Conservation (phyloP, 2,113 vertebrate genomes). For the Anseranas semipalmata region DNA sequence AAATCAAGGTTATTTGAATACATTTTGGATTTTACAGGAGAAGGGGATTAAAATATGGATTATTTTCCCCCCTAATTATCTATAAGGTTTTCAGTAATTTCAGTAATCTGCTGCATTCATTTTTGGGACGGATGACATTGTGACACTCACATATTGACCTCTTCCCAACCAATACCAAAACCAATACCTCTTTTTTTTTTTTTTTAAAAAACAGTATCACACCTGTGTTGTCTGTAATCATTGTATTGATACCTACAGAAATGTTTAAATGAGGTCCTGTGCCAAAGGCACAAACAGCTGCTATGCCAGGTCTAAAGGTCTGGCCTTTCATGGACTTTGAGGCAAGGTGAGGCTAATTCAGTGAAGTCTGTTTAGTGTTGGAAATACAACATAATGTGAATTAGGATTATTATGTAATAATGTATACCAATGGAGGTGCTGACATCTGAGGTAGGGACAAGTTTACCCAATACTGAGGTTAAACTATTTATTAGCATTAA, state of each 20-base stretch:
- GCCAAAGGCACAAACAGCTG: background rate
- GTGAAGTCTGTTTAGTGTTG: background rate
- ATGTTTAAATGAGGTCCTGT: background rate
- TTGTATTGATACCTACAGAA: background rate
- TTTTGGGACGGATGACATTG: background rate
- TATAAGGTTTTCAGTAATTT: background rate
- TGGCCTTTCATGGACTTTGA: background rate
- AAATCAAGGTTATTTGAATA: background rate
- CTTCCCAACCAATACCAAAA: background rate
- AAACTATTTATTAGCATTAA: constrained; percentile 51
- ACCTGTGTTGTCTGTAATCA: background rate
- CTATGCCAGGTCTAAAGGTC: background rate
- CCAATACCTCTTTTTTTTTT: background rate
- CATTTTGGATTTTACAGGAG: background rate
- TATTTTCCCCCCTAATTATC: background rate
- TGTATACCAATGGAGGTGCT: background rate
- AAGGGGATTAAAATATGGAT: background rate
- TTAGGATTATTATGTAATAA: background rate
- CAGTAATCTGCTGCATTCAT: background rate
- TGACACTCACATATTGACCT: background rate
- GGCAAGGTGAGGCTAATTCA: background rate
- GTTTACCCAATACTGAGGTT: background rate
- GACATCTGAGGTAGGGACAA: background rate
- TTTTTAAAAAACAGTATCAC: background rate
- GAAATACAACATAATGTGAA: background rate